These are phyloP conservation scores for Ophion slaviceki DNA, from an alignment of 2,888 invertebrate species.

Conservation along the genomic window DNA sequence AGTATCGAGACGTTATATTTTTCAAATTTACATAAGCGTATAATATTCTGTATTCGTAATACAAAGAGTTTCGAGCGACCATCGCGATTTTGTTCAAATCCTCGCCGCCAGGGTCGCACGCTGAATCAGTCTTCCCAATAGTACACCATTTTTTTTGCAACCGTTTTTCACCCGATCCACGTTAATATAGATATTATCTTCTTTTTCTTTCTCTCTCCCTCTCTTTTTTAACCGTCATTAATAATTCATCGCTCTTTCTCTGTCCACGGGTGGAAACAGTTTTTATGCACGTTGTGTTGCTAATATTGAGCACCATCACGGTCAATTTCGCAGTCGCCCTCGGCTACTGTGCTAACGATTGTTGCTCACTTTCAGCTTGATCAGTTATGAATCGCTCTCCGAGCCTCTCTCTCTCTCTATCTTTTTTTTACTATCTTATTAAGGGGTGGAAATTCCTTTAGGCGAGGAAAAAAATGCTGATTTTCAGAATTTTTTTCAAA, in stretches of 20 bases:
- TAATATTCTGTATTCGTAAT: neutral
- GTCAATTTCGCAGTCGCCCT: slow-evolving; percentile 77
- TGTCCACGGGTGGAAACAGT: slow-evolving; percentile 37
- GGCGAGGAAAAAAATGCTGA: too few relatives aligned
- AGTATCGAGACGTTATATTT: too few relatives aligned
- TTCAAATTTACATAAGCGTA: too few relatives aligned
- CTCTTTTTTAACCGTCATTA: slow-evolving; percentile 39
- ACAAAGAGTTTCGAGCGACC: neutral
- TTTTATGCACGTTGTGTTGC: slow-evolving; percentile 59
- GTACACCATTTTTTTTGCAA: slow-evolving; percentile 34
- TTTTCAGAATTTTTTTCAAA: too few relatives aligned
- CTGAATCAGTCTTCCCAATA: slow-evolving; percentile 2
- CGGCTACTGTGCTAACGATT: slow-evolving; percentile 71
- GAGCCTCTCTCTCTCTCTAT: neutral
- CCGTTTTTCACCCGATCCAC: slow-evolving; percentile 44
- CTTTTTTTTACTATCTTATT: too few relatives aligned
- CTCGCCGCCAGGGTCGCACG: neutral
- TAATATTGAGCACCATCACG: slow-evolving; percentile 67
- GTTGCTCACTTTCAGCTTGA: slow-evolving; percentile 47
- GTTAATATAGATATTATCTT: slow-evolving; percentile 56
- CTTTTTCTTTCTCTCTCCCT: slow-evolving; percentile 24
- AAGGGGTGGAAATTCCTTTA: too few relatives aligned
- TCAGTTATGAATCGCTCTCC: neutral
- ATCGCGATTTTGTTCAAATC: neutral
- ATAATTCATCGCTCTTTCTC: slow-evolving; percentile 17